Base-by-base conservation (phyloP, 2,113 vertebrate species). In the Rhinopomastus cyanomelas region DNA sequence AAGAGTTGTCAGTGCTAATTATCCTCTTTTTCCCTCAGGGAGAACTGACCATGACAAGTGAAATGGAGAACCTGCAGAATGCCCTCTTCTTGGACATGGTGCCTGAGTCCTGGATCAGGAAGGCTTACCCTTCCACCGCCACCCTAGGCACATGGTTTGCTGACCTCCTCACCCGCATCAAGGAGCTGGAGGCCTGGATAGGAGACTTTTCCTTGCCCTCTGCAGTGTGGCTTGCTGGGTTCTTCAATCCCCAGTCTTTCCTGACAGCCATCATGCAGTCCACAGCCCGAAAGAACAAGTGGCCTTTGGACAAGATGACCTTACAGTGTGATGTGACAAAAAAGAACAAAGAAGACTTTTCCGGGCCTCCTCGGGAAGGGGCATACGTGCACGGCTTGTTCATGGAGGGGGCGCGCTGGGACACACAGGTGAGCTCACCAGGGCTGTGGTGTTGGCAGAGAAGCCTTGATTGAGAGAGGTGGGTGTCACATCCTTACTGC, bases 221-320 rank as follows among this genome's bases (percentile, higher is more conserved):
- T 2, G 93, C 93, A 0, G 98, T 99, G 83, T 99, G 99, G 99
- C 96, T 99, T 2, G 97, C 98, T 0, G 99, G 99, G 16, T 98
- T 99, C 96, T 99, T 99, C 95, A 99, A 98, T 88, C 99, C 99
- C 0, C 99, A 99, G 97, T 98, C 98, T 71, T 98, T 99, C 92
- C 97, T 99, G 88, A 99, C 98, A 0, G 99, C 99, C 92, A 97
- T 99, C 96, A 99, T 99, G 99, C 99, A 99, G 96, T 97, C 97
- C 7, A 97, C 95, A 48, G 98, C 99, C 4, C 97, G 98, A 12
- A 98, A 96, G 92, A 99, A 99, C 0, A 96, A 98, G 91, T 99
- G 99, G 99, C 99, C 99, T 4, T 97, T 99, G 87, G 99, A 99
- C 96, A 98, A 96, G 84, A 98, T 99, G 98, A 86, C 94, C 21